Evolutionary conservation across 2,888 invertebrate species (phyloP), one percentile per base, ranked within the genome.

Genomic region (Syritta pipiens): DNA sequence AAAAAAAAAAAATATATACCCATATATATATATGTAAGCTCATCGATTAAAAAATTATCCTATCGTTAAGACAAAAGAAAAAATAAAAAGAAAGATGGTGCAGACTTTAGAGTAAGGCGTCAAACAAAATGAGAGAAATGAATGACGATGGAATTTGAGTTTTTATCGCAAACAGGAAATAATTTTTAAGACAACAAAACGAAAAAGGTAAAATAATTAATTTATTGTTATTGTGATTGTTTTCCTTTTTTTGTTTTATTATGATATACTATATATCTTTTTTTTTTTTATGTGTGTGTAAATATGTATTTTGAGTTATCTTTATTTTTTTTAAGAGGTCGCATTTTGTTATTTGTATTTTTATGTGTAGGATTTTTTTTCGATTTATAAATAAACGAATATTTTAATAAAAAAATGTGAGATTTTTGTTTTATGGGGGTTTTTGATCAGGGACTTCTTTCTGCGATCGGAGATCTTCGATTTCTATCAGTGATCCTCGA

Each of bases 171-270:
- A 53, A 42, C 53, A 48, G 40, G 48, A 62, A 49, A 12, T 40
- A 68, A 24, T 24, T 10, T n/a, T n/a, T 46, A 49, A 30, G 28
- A 40, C 49, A 37, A 24, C 69, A 55, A 55, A 10, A 60, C 28
- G 35, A 65, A 51, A 51, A 59, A n/a, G n/a, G n/a, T n/a, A 26
- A 77, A 53, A 30, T 60, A 7, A 35, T 63, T 63, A 46, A 77
- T 59, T 55, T 65, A 67, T 71, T 65, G 59, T 77, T 55, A 55
- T 60, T 77, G 71, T 77, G 71, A 60, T 77, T 77, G 65, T 67
- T 71, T 71, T 20, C 49, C 49, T 68, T 42, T 32, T 42, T 57
- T 37, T n/a, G n/a, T n/a, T n/a, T n/a, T n/a, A n/a, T n/a, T n/a
- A n/a, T n/a, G n/a, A 10, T n/a, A 3, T n/a, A n/a, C n/a, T 48